Conservation (phyloP, 2,888 invertebrate species). For the Drosophila mimetica region DNA sequence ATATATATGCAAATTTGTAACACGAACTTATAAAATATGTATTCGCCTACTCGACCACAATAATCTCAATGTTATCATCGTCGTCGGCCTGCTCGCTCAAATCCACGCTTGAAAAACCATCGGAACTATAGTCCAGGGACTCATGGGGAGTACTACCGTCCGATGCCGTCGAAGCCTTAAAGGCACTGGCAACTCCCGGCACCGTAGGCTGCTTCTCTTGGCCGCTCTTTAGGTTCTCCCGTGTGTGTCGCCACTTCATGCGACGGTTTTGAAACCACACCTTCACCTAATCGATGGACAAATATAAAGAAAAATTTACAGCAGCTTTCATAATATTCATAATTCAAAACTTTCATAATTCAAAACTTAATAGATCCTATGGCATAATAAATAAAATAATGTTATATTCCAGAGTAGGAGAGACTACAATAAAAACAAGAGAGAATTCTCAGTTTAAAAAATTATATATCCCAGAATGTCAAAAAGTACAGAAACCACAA, state of each 20-base stretch:
- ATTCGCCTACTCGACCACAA: constrained; percentile 79
- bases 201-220: constrained; percentile 80
- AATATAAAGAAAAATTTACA: too few species aligned
- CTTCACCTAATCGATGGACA: constrained; percentile 85
- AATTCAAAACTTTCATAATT: too few species aligned
- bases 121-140: constrained; percentile 69
- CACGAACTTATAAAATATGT: neutral
- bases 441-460: too few species aligned
- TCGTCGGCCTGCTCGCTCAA: constrained; percentile 76
- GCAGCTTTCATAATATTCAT: too few species aligned
- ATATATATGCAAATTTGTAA: too few species aligned
- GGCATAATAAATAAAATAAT: too few species aligned
- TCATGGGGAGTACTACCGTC: constrained; percentile 23
- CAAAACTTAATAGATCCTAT: too few species aligned
- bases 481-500: too few species aligned
- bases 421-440: too few species aligned
- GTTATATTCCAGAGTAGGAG: too few species aligned
- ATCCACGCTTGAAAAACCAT: constrained; percentile 76
- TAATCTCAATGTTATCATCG: constrained; percentile 81
- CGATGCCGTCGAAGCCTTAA: constrained; percentile 13
- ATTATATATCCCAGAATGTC: too few species aligned
- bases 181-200: constrained; percentile 12
- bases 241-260: constrained; percentile 95
- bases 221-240: constrained; percentile 86
- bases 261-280: constrained; percentile 96